Evolutionary conservation across 2,113 vertebrate genomes (phyloP).

Genomic region (Amia ocellicauda): DNA sequence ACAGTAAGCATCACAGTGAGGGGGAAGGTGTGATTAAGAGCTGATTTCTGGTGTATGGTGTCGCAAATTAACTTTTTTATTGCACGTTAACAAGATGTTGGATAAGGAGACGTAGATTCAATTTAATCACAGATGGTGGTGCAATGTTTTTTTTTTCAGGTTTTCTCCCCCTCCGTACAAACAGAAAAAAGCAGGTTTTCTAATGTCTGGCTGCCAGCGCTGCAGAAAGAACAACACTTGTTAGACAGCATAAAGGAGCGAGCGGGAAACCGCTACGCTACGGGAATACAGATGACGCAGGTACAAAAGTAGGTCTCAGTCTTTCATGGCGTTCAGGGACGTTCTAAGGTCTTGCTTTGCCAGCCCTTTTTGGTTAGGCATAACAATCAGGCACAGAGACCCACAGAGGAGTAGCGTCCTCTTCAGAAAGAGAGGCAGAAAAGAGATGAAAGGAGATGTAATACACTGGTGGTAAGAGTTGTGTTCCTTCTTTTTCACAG

Average conservation of each 20-base stretch:
- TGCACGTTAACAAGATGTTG: not conserved
- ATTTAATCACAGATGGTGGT: slow-evolving; percentile 6
- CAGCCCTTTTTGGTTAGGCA: too few species aligned
- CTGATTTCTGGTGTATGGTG: not conserved
- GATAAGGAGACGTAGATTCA: not conserved
- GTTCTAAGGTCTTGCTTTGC: too few species aligned
- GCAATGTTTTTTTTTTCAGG: slow-evolving; percentile 6
- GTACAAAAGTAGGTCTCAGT: not conserved
- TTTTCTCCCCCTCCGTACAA: not conserved
- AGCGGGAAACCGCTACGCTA: not conserved
- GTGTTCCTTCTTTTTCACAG: too few species aligned
- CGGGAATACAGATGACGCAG: not conserved
- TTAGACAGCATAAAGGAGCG: not conserved
- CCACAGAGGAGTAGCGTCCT: too few species aligned
- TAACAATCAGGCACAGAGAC: too few species aligned
- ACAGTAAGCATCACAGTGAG: too few species aligned
- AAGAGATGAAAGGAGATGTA: too few species aligned
- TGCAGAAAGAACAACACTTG: not conserved
- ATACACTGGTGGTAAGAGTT: too few species aligned
- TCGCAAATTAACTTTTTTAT: not conserved
- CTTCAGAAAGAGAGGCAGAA: too few species aligned
- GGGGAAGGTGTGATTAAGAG: too few species aligned
- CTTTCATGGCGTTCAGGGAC: too few species aligned
- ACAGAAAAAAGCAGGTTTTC: not conserved
- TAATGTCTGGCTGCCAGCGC: slow-evolving; percentile 1